Evolutionary conservation across 2,113 vertebrate genomes (phyloP).

Genomic region (Nycticryphes semicollaris): DNA sequence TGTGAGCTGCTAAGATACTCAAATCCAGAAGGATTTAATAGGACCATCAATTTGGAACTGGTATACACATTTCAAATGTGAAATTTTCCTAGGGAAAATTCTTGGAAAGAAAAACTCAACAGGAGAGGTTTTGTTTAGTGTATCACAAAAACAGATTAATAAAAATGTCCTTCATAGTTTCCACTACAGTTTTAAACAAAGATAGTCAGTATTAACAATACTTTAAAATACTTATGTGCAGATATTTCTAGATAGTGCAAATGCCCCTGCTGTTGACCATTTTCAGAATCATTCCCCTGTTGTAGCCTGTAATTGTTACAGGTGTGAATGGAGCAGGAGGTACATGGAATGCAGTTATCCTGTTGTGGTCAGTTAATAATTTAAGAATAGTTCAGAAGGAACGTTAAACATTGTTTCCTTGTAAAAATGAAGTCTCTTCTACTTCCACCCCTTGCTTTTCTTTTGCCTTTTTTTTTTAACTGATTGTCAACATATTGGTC

Average conservation of each 20-base stretch:
- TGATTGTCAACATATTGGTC: neutral
- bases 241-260: neutral
- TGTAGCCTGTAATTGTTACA: neutral
- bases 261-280: neutral
- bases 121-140: neutral
- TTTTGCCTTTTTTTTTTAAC: neutral
- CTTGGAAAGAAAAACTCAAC: neutral
- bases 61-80: neutral
- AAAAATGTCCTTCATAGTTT: neutral
- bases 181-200: neutral
- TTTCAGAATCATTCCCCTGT: neutral
- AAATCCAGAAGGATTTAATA: neutral
- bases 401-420: neutral
- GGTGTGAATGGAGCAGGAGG: neutral
- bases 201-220: neutral
- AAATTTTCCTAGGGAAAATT: neutral
- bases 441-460: fast-evolving
- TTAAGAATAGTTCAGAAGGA: neutral
- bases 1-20: neutral
- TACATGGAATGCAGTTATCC: neutral
- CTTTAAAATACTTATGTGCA: neutral
- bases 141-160: neutral
- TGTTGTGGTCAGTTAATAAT: neutral
- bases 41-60: neutral
- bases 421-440: neutral